These are phyloP conservation scores for Danio rerio DNA, from an alignment of 2,113 vertebrate genomes.

Conservation along the genomic window DNA sequence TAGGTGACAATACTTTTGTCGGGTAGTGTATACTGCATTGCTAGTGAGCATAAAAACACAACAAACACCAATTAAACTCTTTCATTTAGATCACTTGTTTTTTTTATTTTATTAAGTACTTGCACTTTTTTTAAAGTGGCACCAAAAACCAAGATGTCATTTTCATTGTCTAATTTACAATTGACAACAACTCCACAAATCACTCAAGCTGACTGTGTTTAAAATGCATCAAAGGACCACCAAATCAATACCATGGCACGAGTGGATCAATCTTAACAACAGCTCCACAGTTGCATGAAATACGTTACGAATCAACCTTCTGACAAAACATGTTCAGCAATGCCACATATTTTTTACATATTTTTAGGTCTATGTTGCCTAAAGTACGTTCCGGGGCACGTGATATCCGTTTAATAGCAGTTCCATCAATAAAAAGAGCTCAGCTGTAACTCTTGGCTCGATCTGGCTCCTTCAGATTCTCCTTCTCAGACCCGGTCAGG, in stretches of 20 bases:
- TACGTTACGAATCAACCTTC: neutral
- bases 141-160: neutral
- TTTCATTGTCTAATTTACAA: neutral
- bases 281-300: neutral
- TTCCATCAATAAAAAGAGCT: neutral
- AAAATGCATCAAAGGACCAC: neutral
- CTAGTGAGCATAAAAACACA: no score
- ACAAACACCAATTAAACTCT: no score
- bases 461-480: neutral
- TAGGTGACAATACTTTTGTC: no score
- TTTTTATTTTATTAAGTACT: neutral
- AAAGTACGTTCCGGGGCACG: no score
- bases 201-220: neutral
- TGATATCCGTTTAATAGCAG: neutral
- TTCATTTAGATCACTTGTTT: neutral
- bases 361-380: neutral
- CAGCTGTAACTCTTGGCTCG: slow-evolving; percentile 7
- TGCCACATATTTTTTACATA: neutral
- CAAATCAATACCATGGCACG: neutral
- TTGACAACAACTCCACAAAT: neutral
- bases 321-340: neutral
- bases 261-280: neutral
- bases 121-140: neutral
- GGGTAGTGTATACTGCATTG: no score
- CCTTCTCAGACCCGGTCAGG: slow-evolving; percentile 47